Conservation (phyloP, 2,888 invertebrate species). For the Dioctria rufipes region DNA sequence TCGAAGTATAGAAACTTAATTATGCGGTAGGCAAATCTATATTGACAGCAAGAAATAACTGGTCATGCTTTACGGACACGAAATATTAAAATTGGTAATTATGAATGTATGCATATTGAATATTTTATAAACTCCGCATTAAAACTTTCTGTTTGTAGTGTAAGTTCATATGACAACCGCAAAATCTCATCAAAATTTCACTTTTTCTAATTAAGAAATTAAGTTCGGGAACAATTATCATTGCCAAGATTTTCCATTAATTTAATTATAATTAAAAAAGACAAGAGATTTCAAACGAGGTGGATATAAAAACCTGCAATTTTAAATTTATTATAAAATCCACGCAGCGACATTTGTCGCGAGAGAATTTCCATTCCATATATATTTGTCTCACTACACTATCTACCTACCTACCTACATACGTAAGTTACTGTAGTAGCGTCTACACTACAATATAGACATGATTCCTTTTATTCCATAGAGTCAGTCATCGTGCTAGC, state of each 20-base stretch:
- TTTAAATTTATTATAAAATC: slow-evolving; percentile 38
- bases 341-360: slow-evolving; percentile 21
- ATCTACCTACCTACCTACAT: slow-evolving; percentile 9
- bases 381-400: background rate
- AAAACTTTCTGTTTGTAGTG: background rate
- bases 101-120: background rate
- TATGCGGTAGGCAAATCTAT: background rate
- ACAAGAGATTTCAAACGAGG: background rate
- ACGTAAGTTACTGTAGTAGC: slow-evolving; percentile 11
- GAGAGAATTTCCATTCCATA: slow-evolving; percentile 31
- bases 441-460: slow-evolving; percentile 34
- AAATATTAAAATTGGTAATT: background rate
- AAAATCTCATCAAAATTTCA: background rate
- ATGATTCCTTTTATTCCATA: slow-evolving; percentile 19
- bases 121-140: too few relatives aligned
- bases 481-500: slow-evolving; percentile 34
- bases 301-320: background rate
- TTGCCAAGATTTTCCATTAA: too few relatives aligned
- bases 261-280: too few relatives aligned
- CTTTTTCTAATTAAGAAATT: background rate
- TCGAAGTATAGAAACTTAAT: background rate
- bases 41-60: background rate
- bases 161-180: background rate
- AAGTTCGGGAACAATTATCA: too few relatives aligned
- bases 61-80: background rate